A percentile compares a stretch with the other conserved stretches of the same genome.
Evolutionary conservation across 2,797 vertebrate genomes (phyloP).

Genomic region (Lepus townsendii): DNA sequence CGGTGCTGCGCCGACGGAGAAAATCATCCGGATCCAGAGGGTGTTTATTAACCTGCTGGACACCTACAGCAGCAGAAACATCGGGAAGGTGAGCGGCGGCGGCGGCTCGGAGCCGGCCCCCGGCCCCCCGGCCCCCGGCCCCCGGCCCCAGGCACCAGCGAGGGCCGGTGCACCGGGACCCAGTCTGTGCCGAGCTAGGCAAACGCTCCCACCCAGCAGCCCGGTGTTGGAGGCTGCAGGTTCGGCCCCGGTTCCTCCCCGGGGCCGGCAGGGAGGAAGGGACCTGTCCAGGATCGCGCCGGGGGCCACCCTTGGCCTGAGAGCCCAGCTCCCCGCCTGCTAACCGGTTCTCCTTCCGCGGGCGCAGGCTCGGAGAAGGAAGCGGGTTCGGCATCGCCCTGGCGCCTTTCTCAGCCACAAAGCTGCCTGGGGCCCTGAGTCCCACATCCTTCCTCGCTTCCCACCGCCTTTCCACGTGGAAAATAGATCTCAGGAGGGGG

Average conservation of each 20-base stretch:
- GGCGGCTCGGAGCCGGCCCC: not conserved
- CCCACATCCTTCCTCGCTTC: not conserved
- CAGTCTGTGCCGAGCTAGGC: not conserved
- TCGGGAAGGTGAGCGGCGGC: conserved; percentile 91
- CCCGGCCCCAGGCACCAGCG: not conserved
- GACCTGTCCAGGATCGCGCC: not conserved
- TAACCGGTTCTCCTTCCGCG: not conserved
- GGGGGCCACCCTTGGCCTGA: not conserved
- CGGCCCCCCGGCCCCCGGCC: not conserved
- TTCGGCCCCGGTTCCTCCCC: not conserved
- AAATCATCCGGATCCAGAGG: conserved; percentile 67
- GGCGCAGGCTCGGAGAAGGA: not conserved
- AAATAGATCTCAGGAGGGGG: not conserved
- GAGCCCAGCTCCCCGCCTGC: not conserved
- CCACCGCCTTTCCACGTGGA: not conserved
- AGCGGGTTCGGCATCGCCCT: not conserved
- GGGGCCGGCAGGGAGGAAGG: not conserved
- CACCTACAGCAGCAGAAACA: conserved; percentile 89
- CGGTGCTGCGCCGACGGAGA: not conserved
- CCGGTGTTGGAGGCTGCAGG: not conserved
- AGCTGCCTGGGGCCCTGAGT: not conserved
- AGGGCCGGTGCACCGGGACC: not conserved
- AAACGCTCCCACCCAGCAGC: not conserved
- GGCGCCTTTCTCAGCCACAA: not conserved
- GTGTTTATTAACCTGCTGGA: conserved; percentile 94